These are phyloP conservation scores for Eristalis intricaria DNA, from an alignment of 2,888 invertebrate species.

Conservation along the genomic window DNA sequence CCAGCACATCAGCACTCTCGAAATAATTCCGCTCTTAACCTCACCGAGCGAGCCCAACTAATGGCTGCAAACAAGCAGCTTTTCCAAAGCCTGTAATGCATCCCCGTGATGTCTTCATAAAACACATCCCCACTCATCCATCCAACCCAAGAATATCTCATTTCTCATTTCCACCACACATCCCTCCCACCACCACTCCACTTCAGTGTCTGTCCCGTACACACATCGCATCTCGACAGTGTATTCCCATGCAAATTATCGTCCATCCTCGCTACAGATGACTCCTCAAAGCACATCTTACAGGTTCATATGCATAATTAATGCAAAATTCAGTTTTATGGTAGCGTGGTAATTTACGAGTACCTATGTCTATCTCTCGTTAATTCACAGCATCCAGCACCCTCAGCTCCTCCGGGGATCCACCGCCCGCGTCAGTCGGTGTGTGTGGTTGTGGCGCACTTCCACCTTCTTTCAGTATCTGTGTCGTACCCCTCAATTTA, in stretches of 20 bases:
- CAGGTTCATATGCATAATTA: slow-evolving; percentile 44
- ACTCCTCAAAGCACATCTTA: slow-evolving; percentile 10
- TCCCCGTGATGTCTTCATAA: not conserved
- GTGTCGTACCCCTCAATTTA: slow-evolving; percentile 66
- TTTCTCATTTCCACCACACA: not conserved
- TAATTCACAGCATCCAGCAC: slow-evolving; percentile 12
- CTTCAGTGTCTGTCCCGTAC: not conserved
- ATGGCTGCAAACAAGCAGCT: not conserved
- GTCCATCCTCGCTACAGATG: slow-evolving; percentile 43
- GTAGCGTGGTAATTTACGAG: slow-evolving; percentile 45
- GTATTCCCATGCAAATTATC: slow-evolving; percentile 40
- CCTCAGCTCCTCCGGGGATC: not conserved
- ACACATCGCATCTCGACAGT: not conserved
- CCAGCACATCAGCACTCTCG: not conserved
- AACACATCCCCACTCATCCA: not conserved
- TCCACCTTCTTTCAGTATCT: slow-evolving; percentile 17
- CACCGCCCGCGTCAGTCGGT: not conserved
- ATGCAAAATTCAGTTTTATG: slow-evolving; percentile 54
- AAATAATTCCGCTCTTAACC: too few relatives aligned
- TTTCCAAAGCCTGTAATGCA: not conserved
- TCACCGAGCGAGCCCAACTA: not conserved
- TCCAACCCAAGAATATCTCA: not conserved
- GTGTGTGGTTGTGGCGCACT: slow-evolving; percentile 5
- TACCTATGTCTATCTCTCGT: slow-evolving; percentile 34
- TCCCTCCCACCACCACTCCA: not conserved